Conservation (phyloP, 23 tunicate species). For the Ciona savignyi region DNA sequence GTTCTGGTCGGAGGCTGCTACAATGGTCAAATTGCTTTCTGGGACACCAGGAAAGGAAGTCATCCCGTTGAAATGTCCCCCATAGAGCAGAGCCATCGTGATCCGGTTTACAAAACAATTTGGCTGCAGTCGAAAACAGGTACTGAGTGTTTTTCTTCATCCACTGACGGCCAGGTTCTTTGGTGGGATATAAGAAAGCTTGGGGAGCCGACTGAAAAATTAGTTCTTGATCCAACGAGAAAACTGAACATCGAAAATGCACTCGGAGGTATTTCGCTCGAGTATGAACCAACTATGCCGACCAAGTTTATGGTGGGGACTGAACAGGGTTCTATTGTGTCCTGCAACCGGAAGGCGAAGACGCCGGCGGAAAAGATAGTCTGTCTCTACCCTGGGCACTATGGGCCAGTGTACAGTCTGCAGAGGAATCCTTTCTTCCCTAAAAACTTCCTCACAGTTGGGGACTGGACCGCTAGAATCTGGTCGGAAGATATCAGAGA, state of each 20-base stretch:
- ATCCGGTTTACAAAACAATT: constrained; percentile 88
- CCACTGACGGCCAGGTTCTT: constrained; percentile 92
- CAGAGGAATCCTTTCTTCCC: constrained; percentile 98
- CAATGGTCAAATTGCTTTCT: constrained; percentile 93
- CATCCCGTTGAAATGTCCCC: constrained; percentile 86
- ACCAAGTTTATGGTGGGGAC: constrained; percentile 99
- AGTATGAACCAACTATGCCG: constrained; percentile 98
- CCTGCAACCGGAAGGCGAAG: constrained; percentile 96
- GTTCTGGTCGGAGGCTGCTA: constrained; percentile 85
- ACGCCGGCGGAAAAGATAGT: constrained; percentile 94
- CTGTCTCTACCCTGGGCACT: constrained; percentile 77
- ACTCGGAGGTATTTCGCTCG: constrained; percentile 81
- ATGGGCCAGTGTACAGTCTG: constrained; percentile 89
- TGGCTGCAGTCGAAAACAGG: constrained; percentile 98
- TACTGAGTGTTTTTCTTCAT: constrained; percentile 92
- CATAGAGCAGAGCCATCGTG: constrained; percentile 88
- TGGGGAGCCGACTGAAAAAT: constrained; percentile 86
- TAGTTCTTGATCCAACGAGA: constrained; percentile 82
- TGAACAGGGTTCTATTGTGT: constrained; percentile 89
- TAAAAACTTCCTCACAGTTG: constrained; percentile 91
- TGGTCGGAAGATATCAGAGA: constrained; percentile 97
- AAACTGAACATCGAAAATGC: constrained; percentile 82
- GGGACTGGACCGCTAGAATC: constrained; percentile 93
- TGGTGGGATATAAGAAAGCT: constrained; percentile 99
- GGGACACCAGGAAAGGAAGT: constrained; percentile 96